Base-by-base conservation (phyloP, 2,797 vertebrate genomes). In the Ctenochaetus hawaiiensis region DNA sequence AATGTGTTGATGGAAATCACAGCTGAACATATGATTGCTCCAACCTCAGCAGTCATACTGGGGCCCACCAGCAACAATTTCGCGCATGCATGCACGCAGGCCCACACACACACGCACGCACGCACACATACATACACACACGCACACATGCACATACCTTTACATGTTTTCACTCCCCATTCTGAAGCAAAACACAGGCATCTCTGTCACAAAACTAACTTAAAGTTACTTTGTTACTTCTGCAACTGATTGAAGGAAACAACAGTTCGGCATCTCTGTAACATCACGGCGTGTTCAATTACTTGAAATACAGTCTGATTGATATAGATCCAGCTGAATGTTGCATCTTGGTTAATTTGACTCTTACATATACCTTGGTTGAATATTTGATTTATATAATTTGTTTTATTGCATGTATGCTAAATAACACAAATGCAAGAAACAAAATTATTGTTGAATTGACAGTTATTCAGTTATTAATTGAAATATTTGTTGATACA, bases 1-100 rank as follows among this genome's bases (percentile, higher is more conserved):
- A 96, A 96, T 95, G 95, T 94, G 94, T 94, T 95, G 95, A 96
- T 96, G 94, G 94, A 95, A 96, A 95, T 94, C 92, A 92, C 95
- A 95, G 95, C 95, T 95, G 95, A 94, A 92, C 88, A 91, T 91
- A 93, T 93, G 92, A 95, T 95, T 95, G 93, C 94, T 95, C 92
- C 93, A 95, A 93, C 91, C 89, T 94, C 93, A 92, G 94, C 94
- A 94, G 94, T 95, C 94, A 94, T 92, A 91, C 93, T 94, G 94
- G 92, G 94, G 94, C 94, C 95, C 93, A 94, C 95, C 93, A 93
- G 92, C 94, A 93, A 93, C 85, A 89, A 87, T 92, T 91, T 87
- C 0, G 74, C 48, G 53, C 88, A 87, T 67, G 78, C 82, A 90
- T 45, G 59, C 78, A 81, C 52, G 20, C 63, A 78, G 49, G 43